These are phyloP conservation scores for Xylota segnis DNA, from an alignment of 2,888 invertebrate genomes.

Conservation along the genomic window DNA sequence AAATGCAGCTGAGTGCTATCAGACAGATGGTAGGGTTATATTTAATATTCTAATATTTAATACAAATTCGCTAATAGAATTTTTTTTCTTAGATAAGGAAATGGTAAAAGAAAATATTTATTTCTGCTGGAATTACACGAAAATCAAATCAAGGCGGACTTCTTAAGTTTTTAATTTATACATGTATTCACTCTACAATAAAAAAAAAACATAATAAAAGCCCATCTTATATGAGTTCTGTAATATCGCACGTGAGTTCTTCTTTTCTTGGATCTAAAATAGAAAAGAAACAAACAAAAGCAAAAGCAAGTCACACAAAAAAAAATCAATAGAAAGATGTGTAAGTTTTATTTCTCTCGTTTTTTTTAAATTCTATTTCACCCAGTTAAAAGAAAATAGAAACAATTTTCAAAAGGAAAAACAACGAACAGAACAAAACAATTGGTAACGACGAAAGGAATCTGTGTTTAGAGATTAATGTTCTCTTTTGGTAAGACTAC, in stretches of 20 bases:
- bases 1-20: constrained; percentile 80
- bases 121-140: constrained; percentile 82
- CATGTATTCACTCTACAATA: not conserved
- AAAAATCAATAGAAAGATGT: constrained; percentile 37
- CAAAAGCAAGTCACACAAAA: not conserved
- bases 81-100: constrained; percentile 79
- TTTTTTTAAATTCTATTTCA: constrained; percentile 46
- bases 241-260: not conserved
- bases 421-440: constrained; percentile 10
- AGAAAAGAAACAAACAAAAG: not conserved
- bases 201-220: not conserved
- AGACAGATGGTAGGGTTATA: constrained; percentile 79
- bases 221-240: not conserved
- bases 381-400: constrained; percentile 23
- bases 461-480: constrained; percentile 75
- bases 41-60: not conserved
- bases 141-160: constrained; percentile 79
- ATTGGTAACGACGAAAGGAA: constrained; percentile 42
- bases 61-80: not conserved
- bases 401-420: not conserved
- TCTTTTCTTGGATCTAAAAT: not conserved
- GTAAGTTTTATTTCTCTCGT: constrained; percentile 11
- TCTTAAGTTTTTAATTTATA: constrained; percentile 15
- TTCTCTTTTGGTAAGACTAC: constrained; percentile 56
- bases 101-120: constrained; percentile 81